Percentiles rank a stretch among this genome's conserved stretches.
These are phyloP conservation scores for Pseudomyrmex gracilis DNA, from an alignment of 1,140 invertebrate genomes.

Conservation along the genomic window DNA sequence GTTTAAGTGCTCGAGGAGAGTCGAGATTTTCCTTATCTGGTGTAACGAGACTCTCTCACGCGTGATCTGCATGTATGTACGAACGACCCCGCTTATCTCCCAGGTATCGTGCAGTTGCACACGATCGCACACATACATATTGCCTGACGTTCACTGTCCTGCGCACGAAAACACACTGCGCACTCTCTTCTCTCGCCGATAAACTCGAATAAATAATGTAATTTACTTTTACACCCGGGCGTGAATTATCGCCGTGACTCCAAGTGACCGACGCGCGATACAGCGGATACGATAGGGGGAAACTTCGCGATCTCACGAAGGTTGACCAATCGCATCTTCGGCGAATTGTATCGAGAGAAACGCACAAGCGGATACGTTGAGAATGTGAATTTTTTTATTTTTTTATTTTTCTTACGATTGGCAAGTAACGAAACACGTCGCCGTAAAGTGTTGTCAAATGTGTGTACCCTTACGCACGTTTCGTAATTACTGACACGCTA, in stretches of 20 bases:
- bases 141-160: conserved; percentile 19
- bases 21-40: conserved; percentile 68
- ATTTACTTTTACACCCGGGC: conserved; percentile 10
- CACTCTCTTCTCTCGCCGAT: neutral
- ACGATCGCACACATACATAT: neutral
- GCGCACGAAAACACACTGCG: neutral
- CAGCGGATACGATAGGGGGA: neutral
- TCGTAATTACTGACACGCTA: neutral
- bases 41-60: conserved; percentile 45
- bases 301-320: conserved; percentile 3
- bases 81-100: conserved; percentile 60
- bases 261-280: neutral
- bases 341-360: conserved; percentile 30
- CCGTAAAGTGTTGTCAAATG: conserved; percentile 27
- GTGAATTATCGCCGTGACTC: conserved; percentile 20
- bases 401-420: conserved; percentile 9
- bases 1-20: conserved; percentile 44
- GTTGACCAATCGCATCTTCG: conserved; percentile 28
- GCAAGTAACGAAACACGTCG: conserved; percentile 10
- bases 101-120: neutral
- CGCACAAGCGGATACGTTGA: neutral
- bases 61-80: conserved; percentile 42
- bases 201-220: conserved; percentile 50
- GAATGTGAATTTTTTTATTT: conserved; percentile 13
- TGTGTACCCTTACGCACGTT: conserved; percentile 17